A percentile compares a stretch with the other conserved stretches of the same genome.
phyloP scores from a whole-genome alignment of 2,113 vertebrate species.

The Thermophis baileyi region DNA sequence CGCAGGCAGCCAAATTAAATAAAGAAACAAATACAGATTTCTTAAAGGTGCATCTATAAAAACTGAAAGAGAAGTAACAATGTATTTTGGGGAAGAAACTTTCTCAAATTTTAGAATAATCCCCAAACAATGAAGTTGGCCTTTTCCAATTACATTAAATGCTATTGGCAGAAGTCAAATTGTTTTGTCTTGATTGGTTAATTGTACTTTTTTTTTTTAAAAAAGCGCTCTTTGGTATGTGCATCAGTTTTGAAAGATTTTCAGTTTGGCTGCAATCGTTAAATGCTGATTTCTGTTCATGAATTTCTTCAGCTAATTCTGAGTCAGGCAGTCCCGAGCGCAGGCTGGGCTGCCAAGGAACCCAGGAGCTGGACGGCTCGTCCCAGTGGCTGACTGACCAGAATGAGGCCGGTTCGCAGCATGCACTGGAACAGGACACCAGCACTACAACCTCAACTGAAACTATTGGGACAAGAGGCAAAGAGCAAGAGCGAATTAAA shows the following conservation, averaged over 20 bases:
- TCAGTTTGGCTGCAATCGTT: not conserved
- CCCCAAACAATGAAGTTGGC: not conserved
- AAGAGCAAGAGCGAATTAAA: conserved; percentile 64
- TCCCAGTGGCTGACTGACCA: conserved; percentile 82
- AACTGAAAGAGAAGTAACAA: not conserved
- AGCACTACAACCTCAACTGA: conserved; percentile 64
- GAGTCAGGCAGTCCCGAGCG: conserved; percentile 66
- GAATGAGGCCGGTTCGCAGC: conserved; percentile 90
- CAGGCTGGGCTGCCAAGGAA: conserved; percentile 79
- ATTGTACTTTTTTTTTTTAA: not conserved
- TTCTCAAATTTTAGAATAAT: not conserved
- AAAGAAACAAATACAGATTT: not conserved
- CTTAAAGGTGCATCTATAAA: not conserved
- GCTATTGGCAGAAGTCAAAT: not conserved
- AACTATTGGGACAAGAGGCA: conserved; percentile 58
- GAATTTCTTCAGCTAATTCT: conserved; percentile 69
- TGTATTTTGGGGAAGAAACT: not conserved
- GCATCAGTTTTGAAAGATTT: not conserved
- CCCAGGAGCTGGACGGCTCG: conserved; percentile 83
- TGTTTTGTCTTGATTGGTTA: not conserved
- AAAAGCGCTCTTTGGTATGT: not conserved
- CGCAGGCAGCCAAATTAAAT: not conserved
- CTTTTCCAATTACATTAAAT: not conserved
- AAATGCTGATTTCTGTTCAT: not conserved
- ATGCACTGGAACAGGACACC: conserved; percentile 85